Evolutionary conservation across 2,113 vertebrate species (phyloP), one percentile per base, ranked within the genome.

Genomic region (Puma concolor): DNA sequence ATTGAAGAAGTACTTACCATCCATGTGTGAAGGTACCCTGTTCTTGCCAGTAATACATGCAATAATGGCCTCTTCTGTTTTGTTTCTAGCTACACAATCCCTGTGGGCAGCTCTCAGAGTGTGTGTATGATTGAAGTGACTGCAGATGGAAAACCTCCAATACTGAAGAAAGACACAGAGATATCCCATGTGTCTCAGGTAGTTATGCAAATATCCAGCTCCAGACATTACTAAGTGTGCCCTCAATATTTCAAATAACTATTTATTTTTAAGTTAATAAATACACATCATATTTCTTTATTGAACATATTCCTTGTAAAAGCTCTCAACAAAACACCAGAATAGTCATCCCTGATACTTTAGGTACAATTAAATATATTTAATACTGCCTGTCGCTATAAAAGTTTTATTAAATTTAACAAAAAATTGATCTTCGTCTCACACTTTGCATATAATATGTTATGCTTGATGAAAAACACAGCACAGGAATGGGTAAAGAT

Each of bases 81-180:
- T 98, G 96, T 97, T 99, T 98, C 82, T 98, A 99, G 99, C 98
- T 99, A 99, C 95, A 88, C 96, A 92, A 96, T 99, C 88, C 98
- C 99, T 91, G 97, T 95, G 96, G 98, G 97, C 97, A 98, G 95
- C 98, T 97, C 98, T 91, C 98, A 96, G 96, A 98, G 98, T 83
- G 97, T 97, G 44, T 99, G 99, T 97, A 94, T 99, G 98, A 99
- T 99, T 99, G 99, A 99, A 99, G 99, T 99, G 97, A 97, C 98
- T 94, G 98, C 97, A 87, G 98, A 98, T 97, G 98, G 99, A 98
- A 98, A 98, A 96, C 96, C 98, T 69, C 98, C 98, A 90, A 96
- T 98, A 86, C 98, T 91, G 94, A 98, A 98, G 44, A 98, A 98
- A 98, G 98, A 99, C 88, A 96, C 91, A 21, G 50, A 99, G 91